Conservation (phyloP, 2,888 invertebrate species). For the Nycteola revayana region DNA sequence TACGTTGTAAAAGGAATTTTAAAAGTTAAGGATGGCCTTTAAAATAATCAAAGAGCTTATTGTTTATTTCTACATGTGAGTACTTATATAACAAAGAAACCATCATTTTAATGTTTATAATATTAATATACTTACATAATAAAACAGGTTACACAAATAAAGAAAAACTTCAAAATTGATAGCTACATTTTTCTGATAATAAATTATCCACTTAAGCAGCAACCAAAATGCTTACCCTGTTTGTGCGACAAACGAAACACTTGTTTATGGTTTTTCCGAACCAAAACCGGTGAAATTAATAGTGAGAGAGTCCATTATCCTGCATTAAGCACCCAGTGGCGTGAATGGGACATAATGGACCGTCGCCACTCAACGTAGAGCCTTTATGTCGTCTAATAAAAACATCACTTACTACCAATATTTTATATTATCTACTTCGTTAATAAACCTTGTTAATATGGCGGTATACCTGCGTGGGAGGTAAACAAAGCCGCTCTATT, state of each 20-base stretch:
- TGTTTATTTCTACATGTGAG: no score
- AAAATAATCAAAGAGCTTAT: no score
- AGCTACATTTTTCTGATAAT: no score
- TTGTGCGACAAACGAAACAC: slow-evolving; percentile 36
- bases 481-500: neutral
- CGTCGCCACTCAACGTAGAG: slow-evolving; percentile 46
- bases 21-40: no score
- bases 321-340: slow-evolving; percentile 71
- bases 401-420: slow-evolving; percentile 54
- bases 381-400: slow-evolving; percentile 61
- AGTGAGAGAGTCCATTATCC: slow-evolving; percentile 72
- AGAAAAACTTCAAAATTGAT: no score
- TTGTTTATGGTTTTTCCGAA: slow-evolving; percentile 52
- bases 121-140: no score
- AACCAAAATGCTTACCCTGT: no score
- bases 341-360: slow-evolving; percentile 63
- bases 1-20: no score
- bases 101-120: no score
- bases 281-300: slow-evolving; percentile 68
- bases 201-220: no score
- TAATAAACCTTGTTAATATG: slow-evolving; percentile 20
- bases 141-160: no score
- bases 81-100: no score
- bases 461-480: neutral
- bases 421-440: slow-evolving; percentile 41